Evolutionary conservation across 1,140 invertebrate species (phyloP), one percentile per base, ranked within the genome.

Genomic region (Atta texana): DNA sequence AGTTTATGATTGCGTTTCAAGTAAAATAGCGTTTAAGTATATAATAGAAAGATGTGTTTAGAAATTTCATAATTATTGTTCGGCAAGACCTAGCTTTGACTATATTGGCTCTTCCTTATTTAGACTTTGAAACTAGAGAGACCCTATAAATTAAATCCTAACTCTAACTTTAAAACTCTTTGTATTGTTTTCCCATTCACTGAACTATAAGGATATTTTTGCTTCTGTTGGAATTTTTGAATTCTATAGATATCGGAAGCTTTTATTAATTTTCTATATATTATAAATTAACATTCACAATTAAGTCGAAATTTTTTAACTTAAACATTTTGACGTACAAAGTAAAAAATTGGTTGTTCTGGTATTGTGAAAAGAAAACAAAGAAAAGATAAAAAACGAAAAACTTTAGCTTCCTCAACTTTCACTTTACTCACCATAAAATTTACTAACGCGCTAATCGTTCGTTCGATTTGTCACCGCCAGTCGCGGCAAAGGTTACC

Each of bases 381-480:
- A 34, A 7, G 31, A 53, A 16, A n/a, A 18, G n/a, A 5, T 4
- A 31, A 51, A 34, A 31, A 55, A 16, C 16, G 39, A 34, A 55
- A 34, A 12, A 44, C 12, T 39, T 63, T 6, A 18, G 6, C 66
- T 81, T 81, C 69, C 64, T 18, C 66, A 44, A 44, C 39, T 57
- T 61, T 84, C 24, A 28, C 55, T 31, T 44, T 55, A 28, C 28
- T 78, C 53, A 12, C 28, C 39, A 39, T 63, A 84, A 84, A 84
- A 84, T 84, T 82, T 44, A 57, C 80, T 28, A 51, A 61, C 6
- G 69, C 28, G 55, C 80, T 84, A 84, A 84, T 84, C 69, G 55
- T 14, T 14, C 39, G 69, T 55, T 84, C 80, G 80, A 84, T 84
- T 84, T 84, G 80, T 84, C 80, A 84, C 80, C 80, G 80, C 80